Percentiles rank a stretch among this genome's conserved stretches.
Conservation (phyloP, 2,888 invertebrate species). For the Drosophila paranaensis region DNA sequence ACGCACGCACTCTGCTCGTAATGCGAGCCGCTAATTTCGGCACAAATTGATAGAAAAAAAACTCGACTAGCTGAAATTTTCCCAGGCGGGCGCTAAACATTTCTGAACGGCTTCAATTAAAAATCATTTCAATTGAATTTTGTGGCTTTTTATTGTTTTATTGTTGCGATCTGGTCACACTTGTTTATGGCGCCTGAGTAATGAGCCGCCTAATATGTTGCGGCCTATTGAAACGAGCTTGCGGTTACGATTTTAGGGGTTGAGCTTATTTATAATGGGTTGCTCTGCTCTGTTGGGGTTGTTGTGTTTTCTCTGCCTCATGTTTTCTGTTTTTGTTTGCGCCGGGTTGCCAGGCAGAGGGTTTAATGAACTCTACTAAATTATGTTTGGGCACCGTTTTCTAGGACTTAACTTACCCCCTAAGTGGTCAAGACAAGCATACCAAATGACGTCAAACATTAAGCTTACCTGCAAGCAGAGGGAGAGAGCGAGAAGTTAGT, state of each 20-base stretch:
- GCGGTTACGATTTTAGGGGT: conserved; percentile 44
- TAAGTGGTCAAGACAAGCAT: not conserved
- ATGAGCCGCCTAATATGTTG: conserved; percentile 57
- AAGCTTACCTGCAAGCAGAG: conserved; percentile 50
- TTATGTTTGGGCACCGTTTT: conserved; percentile 32
- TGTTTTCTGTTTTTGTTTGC: conserved; percentile 33
- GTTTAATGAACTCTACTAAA: conserved; percentile 69
- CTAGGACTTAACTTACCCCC: conserved; percentile 28
- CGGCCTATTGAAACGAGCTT: conserved; percentile 58
- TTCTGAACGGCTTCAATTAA: conserved; percentile 53
- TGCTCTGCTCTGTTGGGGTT: conserved; percentile 9
- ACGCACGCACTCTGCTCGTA: conserved; percentile 1
- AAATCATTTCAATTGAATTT: conserved; percentile 46
- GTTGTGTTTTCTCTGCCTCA: conserved; percentile 12
- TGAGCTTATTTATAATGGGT: conserved; percentile 15
- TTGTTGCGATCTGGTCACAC: conserved; percentile 16
- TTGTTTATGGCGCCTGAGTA: conserved; percentile 33
- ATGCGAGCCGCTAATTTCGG: conserved; percentile 41
- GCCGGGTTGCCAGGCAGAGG: conserved; percentile 49
- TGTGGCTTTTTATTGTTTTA: conserved; percentile 22
- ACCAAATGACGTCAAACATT: not conserved
- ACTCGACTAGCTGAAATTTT: conserved; percentile 48
- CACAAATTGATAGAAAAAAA: conserved; percentile 41
- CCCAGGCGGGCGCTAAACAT: conserved; percentile 60
- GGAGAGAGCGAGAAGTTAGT: conserved; percentile 24